Base-by-base conservation (phyloP, 2,113 vertebrate genomes). In the Aphelocoma coerulescens region DNA sequence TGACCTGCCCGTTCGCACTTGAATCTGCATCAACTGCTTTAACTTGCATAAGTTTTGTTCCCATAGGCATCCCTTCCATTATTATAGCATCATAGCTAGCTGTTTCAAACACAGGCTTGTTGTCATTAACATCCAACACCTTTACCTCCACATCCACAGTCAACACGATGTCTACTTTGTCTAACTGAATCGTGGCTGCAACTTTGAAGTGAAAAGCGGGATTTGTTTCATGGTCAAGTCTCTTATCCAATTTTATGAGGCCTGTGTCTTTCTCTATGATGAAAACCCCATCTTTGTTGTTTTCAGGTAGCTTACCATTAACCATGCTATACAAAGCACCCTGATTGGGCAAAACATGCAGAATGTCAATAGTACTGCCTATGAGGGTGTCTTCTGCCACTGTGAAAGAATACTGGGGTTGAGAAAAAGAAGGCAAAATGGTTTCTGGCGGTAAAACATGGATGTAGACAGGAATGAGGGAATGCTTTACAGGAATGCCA, bases 91-190 rank as follows among this genome's bases (percentile, higher is more conserved):
- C 98, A 15, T 99, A 99, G 67, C 91, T 97, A 59, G 97, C 94
- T 1, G 99, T 91, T 67, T 99, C 99, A 98, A 99, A 99, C 21
- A 97, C 90, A 32, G 99, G 99, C 81, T 98, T 99, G 97, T 99
- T 99, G 97, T 99, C 99, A 86, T 99, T 99, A 44, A 99, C 67
- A 95, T 99, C 99, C 80, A 99, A 93, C 28, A 99, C 98, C 96
- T 98, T 99, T 72, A 99, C 92, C 55, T 99, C 98, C 44, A 99
- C 98, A 79, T 99, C 98, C 55, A 99, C 98, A 1, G 98, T 98
- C 66, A 98, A 96, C 62, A 99, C 98, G 24, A 98, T 93, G n/a
- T 99, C 99, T 74, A 99, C 97, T 66, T 98, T 99, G 69, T 98
- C 98, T 83, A 99, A 98, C 13, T 98, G 98, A 72, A 98, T 91